phyloP scores from a whole-genome alignment of 2,113 vertebrate species.

The Pundamilia nyererei region DNA sequence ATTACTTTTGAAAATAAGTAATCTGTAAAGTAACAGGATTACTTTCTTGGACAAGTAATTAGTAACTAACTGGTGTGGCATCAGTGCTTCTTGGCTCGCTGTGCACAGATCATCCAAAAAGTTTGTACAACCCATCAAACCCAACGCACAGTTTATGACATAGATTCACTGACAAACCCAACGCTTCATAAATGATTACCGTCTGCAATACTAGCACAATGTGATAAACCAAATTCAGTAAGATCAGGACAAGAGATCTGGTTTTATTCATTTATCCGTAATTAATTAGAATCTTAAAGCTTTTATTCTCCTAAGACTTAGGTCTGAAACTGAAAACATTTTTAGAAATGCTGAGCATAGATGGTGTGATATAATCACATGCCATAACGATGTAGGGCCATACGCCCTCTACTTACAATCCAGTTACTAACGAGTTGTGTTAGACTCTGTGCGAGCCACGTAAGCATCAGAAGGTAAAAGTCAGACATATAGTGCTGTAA shows the following conservation, averaged over 20 bases:
- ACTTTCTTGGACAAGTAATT: background rate
- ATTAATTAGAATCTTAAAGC: background rate
- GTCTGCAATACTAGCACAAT: background rate
- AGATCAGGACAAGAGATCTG: background rate
- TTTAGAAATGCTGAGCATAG: background rate
- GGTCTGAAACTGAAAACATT: background rate
- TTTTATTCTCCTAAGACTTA: background rate
- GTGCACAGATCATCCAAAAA: background rate
- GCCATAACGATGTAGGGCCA: background rate
- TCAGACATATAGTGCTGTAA: background rate
- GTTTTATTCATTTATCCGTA: background rate
- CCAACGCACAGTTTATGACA: accelerated
- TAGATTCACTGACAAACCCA: background rate
- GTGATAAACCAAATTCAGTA: background rate
- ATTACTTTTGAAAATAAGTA: background rate
- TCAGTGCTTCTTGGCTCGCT: background rate
- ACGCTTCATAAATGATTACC: background rate
- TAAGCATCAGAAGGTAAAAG: background rate
- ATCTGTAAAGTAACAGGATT: background rate
- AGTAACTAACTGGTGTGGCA: background rate
- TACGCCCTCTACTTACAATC: background rate
- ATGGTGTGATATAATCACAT: background rate
- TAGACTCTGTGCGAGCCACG: accelerated
- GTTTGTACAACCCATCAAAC: background rate
- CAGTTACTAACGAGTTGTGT: background rate